Conservation (phyloP, 2,888 invertebrate genomes). For the Idaea straminata region DNA sequence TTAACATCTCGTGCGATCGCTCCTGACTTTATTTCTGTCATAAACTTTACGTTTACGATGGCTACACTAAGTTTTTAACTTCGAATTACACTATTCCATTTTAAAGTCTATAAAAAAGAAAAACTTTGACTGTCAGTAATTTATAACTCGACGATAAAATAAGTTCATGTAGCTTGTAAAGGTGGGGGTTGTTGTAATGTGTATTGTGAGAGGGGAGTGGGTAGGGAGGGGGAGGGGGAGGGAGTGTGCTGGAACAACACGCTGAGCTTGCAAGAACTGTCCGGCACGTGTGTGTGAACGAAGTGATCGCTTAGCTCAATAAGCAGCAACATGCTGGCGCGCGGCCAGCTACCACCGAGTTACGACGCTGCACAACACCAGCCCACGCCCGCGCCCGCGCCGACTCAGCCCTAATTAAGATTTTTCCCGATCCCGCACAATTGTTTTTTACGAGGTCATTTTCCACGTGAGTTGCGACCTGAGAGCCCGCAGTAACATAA, state of each 20-base stretch:
- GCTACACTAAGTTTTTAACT: neutral
- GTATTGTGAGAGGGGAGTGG: neutral
- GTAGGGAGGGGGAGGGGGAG: neutral
- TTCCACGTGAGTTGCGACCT: constrained; percentile 13
- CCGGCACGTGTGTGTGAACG: constrained; percentile 8
- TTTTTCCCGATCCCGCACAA: constrained; percentile 35
- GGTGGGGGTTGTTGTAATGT: neutral
- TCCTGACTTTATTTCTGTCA: neutral
- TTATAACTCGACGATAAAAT: neutral
- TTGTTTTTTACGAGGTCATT: constrained; percentile 2
- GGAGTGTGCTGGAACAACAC: neutral
- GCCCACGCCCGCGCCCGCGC: constrained; percentile 22
- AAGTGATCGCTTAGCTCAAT: constrained; percentile 44
- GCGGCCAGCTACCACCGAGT: constrained; percentile 39
- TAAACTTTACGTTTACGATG: neutral
- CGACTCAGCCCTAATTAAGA: constrained; percentile 55
- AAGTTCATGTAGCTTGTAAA: neutral
- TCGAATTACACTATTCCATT: neutral
- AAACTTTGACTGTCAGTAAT: neutral
- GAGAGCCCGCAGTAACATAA: constrained; percentile 8
- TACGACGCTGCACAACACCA: constrained; percentile 41
- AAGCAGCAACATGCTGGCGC: constrained; percentile 44
- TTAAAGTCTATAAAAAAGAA: neutral
- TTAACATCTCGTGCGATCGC: neutral
- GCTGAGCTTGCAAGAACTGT: neutral